A percentile compares a stretch with the other conserved stretches of the same genome.
Conservation (phyloP, 2,797 vertebrate genomes). For the Trichosurus vulpecula region DNA sequence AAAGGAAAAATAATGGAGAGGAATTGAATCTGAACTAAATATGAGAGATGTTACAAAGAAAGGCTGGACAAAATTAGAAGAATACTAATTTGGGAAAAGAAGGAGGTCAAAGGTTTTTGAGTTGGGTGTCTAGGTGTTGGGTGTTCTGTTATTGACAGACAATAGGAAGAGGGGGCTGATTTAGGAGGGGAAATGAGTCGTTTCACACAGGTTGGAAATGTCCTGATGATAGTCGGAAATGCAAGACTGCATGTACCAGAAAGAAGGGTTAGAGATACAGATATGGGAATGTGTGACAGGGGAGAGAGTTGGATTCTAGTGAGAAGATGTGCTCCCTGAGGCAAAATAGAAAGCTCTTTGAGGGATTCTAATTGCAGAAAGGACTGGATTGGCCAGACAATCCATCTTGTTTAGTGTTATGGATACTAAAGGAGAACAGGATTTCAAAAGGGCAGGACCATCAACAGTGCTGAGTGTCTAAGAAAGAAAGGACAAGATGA, state of each 20-base stretch:
- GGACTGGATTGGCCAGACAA: not conserved
- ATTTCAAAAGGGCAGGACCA: not conserved
- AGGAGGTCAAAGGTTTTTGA: not conserved
- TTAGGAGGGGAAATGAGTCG: not conserved
- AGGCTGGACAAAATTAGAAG: not conserved
- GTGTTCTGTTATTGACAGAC: not conserved
- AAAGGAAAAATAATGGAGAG: not conserved
- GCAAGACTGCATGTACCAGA: not conserved
- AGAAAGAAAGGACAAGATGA: not conserved
- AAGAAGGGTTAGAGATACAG: not conserved
- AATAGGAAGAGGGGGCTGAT: not conserved
- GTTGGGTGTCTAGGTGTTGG: not conserved
- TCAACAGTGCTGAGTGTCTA: not conserved
- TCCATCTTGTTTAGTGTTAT: not conserved
- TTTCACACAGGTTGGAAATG: not conserved
- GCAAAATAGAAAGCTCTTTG: not conserved
- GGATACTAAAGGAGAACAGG: not conserved
- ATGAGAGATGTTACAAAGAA: not conserved
- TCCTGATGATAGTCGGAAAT: not conserved
- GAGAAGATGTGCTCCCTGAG: not conserved
- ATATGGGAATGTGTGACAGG: not conserved
- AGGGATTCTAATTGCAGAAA: not conserved
- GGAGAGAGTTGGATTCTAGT: not conserved
- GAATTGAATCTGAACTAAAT: not conserved
- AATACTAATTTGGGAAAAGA: not conserved